phyloP scores from a whole-genome alignment of 2,113 vertebrate species.

The Gymnocephalus cernua region DNA sequence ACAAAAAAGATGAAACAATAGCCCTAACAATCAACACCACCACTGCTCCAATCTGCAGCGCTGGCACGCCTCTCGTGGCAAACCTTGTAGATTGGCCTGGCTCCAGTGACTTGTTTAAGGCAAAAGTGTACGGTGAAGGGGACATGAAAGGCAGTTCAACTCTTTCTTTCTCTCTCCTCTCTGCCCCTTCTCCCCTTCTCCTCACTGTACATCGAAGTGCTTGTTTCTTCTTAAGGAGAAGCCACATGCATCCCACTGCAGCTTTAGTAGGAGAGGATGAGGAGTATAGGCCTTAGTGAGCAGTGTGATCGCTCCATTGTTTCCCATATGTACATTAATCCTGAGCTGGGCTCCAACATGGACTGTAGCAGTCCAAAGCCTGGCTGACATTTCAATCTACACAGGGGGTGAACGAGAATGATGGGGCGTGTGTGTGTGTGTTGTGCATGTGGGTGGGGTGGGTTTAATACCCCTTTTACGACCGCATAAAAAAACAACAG shows the following conservation, averaged over 20 bases:
- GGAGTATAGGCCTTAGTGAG: constrained; percentile 39
- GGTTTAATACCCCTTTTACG: constrained; percentile 61
- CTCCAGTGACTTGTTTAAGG: constrained; percentile 48
- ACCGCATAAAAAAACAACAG: constrained; percentile 19
- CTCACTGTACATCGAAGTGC: constrained; percentile 66
- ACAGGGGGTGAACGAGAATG: constrained; percentile 37
- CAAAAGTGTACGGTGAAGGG: constrained; percentile 40
- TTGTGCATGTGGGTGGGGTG: constrained; percentile 39
- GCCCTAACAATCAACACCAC: constrained; percentile 5
- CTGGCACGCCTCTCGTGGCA: constrained; percentile 37
- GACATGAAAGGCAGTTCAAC: constrained; percentile 64
- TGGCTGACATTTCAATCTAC: constrained; percentile 67
- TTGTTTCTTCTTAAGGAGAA: constrained; percentile 37
- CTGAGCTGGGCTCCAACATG: constrained; percentile 44
- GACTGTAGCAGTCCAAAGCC: constrained; percentile 29
- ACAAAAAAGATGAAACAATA: constrained; percentile 61
- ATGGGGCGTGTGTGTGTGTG: constrained; percentile 34
- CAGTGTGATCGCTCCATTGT: constrained; percentile 57
- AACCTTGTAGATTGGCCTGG: constrained; percentile 40
- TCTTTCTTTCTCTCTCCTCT: constrained; percentile 30
- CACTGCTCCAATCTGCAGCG: constrained; percentile 9
- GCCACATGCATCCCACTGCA: constrained; percentile 36
- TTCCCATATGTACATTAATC: constrained; percentile 73
- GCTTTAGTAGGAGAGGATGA: constrained; percentile 52
- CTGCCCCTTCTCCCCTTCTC: constrained; percentile 33